phyloP scores from a whole-genome alignment of 2,113 vertebrate genomes.

The Varanus salvator region DNA sequence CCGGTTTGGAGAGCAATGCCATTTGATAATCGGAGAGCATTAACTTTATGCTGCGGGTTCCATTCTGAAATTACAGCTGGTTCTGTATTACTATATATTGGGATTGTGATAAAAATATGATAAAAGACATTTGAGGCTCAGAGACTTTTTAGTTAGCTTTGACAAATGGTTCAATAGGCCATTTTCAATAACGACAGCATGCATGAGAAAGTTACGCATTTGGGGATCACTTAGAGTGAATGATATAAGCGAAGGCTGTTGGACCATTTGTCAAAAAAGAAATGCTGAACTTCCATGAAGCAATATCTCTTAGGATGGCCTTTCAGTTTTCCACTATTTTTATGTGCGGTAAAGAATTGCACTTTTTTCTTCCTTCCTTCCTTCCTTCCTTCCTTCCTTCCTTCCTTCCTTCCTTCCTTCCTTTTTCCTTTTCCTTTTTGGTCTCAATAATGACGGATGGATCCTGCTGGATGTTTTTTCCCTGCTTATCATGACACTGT shows the following conservation, averaged over 20 bases:
- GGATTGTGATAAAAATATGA: constrained; percentile 45
- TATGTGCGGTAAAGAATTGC: constrained; percentile 43
- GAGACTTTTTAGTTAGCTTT: constrained; percentile 61
- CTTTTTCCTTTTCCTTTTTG: not conserved
- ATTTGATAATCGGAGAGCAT: constrained; percentile 43
- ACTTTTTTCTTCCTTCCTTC: constrained; percentile 13
- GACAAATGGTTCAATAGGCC: constrained; percentile 63
- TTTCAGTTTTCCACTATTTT: constrained; percentile 46
- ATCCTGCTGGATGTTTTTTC: not conserved
- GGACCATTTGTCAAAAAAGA: constrained; percentile 67
- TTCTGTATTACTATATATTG: constrained; percentile 26
- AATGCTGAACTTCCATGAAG: constrained; percentile 57
- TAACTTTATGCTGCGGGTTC: constrained; percentile 38
- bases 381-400: not conserved
- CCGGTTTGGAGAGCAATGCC: constrained; percentile 41
- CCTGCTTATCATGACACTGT: not conserved
- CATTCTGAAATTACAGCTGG: constrained; percentile 50
- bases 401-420: not conserved
- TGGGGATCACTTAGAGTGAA: constrained; percentile 71
- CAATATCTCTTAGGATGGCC: constrained; percentile 50
- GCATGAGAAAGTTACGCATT: constrained; percentile 63
- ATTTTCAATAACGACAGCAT: constrained; percentile 66
- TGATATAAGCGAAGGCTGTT: constrained; percentile 63
- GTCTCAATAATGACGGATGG: constrained; percentile 33
- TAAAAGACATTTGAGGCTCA: constrained; percentile 55